phyloP scores from a whole-genome alignment of 2,888 invertebrate genomes.

The Agonum fuliginosum region DNA sequence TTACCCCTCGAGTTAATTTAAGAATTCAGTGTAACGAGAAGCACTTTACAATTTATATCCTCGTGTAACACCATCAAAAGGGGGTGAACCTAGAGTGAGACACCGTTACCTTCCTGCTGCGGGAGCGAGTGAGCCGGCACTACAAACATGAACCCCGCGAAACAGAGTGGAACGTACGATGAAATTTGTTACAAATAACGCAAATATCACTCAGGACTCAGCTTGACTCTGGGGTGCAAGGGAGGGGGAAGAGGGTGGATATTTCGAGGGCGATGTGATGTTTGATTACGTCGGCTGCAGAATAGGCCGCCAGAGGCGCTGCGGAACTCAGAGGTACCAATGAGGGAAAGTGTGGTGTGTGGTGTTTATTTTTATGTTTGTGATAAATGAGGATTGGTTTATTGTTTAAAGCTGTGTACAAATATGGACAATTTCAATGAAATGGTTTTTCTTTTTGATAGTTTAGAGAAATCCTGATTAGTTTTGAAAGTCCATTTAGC shows the following conservation, averaged over 20 bases:
- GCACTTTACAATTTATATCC: not conserved
- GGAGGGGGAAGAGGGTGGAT: not conserved
- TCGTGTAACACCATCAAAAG: not conserved
- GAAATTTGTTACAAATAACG: slow-evolving; percentile 53
- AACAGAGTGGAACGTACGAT: slow-evolving; percentile 17
- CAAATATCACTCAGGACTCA: slow-evolving; percentile 34
- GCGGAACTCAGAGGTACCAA: not conserved
- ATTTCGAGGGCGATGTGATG: slow-evolving; percentile 25
- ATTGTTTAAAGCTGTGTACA: too few species aligned
- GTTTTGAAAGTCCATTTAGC: too few species aligned
- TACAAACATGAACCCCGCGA: slow-evolving; percentile 7
- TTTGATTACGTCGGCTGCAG: slow-evolving; percentile 34
- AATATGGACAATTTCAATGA: too few species aligned
- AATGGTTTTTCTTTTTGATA: too few species aligned
- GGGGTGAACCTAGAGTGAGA: not conserved
- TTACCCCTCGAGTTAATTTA: not conserved
- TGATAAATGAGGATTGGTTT: too few species aligned
- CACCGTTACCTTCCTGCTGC: not conserved
- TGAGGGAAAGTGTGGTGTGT: not conserved
- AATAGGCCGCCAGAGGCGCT: slow-evolving; percentile 6
- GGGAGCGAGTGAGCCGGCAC: not conserved
- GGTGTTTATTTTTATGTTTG: too few species aligned
- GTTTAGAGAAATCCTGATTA: too few species aligned
- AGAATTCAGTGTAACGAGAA: not conserved
- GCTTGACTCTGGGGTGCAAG: slow-evolving; percentile 10